Conservation (phyloP, 2,113 vertebrate species). For the human (Homo sapiens) region DNA sequence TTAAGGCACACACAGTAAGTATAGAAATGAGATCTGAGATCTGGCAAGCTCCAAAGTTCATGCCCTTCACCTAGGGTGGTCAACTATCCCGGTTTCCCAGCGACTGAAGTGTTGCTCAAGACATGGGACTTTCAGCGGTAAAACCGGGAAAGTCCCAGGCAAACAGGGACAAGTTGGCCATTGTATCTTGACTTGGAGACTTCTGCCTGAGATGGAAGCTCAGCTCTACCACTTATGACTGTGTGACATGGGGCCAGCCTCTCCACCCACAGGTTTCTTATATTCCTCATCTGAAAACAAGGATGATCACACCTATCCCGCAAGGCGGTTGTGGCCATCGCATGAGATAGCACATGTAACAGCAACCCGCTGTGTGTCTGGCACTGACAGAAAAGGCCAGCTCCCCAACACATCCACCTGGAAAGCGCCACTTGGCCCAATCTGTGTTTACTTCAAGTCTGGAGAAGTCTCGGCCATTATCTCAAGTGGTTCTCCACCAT, state of each 20-base stretch:
- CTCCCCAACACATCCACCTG: not conserved
- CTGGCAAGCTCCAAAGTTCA: not conserved
- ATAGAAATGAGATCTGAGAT: not conserved
- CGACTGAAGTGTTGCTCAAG: not conserved
- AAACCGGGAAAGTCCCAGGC: not conserved
- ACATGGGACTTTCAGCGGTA: not conserved
- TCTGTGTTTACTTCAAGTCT: not conserved
- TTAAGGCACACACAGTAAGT: not conserved
- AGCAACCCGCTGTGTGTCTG: not conserved
- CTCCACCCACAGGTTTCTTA: not conserved
- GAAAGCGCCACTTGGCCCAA: not conserved
- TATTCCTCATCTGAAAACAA: not conserved
- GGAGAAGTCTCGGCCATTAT: not conserved
- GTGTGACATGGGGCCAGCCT: not conserved
- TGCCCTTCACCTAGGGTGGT: not conserved
- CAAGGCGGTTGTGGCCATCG: not conserved
- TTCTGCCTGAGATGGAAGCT: not conserved
- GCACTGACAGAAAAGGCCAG: not conserved
- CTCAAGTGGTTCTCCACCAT: not conserved
- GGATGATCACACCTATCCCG: not conserved
- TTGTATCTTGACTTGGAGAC: not conserved
- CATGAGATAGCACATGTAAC: accelerated
- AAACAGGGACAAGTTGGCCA: not conserved
- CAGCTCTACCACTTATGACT: not conserved
- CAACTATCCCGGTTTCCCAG: not conserved